A percentile compares a stretch with the other conserved stretches of the same genome.
Conservation (phyloP, 2,113 vertebrate genomes). For the Podarcis raffonei region DNA sequence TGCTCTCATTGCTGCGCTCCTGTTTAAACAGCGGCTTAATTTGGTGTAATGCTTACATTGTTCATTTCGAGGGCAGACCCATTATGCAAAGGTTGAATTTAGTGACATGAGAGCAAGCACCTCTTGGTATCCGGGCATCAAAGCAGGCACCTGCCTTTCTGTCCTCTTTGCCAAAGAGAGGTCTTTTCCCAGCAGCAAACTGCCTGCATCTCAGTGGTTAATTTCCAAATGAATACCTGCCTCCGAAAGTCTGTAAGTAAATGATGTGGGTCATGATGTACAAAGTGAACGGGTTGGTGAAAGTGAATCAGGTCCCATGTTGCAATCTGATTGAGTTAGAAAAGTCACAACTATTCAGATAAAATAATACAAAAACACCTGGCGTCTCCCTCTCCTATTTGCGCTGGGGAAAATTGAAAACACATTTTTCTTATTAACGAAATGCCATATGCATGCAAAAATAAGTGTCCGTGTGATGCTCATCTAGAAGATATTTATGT, state of each 20-base stretch:
- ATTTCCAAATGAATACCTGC: neutral
- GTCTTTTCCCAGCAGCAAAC: conserved; percentile 22
- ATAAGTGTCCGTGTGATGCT: conserved; percentile 7
- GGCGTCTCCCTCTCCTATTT: neutral
- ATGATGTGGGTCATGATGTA: neutral
- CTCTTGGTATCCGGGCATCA: conserved; percentile 4
- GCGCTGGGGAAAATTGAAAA: neutral
- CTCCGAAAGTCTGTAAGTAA: neutral
- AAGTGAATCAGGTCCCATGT: neutral
- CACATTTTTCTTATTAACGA: neutral
- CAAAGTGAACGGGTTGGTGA: neutral
- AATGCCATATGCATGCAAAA: conserved; percentile 3
- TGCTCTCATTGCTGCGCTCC: neutral
- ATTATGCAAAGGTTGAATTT: neutral
- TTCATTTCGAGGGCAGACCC: conserved; percentile 2
- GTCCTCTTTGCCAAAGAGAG: neutral
- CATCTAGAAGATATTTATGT: conserved; percentile 3
- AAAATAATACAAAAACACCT: conserved; percentile 4
- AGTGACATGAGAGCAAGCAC: neutral
- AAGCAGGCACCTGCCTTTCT: neutral
- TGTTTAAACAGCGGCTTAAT: conserved; percentile 19
- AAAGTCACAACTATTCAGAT: neutral
- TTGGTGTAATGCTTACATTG: neutral
- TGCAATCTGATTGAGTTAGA: neutral
- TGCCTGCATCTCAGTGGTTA: neutral